phyloP scores from a whole-genome alignment of 1,140 invertebrate species.

The Nephotettix cincticeps region DNA sequence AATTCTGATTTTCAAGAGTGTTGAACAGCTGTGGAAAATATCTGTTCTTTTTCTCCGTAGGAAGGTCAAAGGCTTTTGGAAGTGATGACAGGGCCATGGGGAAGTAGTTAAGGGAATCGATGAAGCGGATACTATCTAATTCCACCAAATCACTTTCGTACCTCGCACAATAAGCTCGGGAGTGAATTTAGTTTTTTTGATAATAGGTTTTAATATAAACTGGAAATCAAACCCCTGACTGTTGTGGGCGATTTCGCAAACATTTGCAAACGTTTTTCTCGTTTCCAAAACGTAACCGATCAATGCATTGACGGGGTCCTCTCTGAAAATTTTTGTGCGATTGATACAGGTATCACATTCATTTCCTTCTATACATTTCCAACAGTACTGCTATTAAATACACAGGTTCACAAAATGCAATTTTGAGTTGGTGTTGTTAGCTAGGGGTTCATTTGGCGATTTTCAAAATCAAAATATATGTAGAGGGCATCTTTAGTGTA shows the following conservation, averaged over 20 bases:
- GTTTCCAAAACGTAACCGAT: slow-evolving; percentile 1
- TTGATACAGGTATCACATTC: not conserved
- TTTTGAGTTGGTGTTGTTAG: not conserved
- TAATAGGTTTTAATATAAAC: slow-evolving; percentile 39
- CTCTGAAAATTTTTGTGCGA: not conserved
- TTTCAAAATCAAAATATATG: not conserved
- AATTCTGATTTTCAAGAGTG: slow-evolving; percentile 3
- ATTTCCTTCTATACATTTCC: not conserved
- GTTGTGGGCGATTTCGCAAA: slow-evolving; percentile 36
- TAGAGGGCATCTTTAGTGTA: not conserved
- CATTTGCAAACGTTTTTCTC: slow-evolving; percentile 9
- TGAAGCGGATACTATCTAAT: slow-evolving; percentile 33
- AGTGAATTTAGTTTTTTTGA: slow-evolving; percentile 23
- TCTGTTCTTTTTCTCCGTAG: too few species aligned
- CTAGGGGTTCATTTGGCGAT: too few species aligned
- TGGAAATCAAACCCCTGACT: slow-evolving; percentile 37
- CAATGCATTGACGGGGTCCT: not conserved
- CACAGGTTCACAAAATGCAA: not conserved
- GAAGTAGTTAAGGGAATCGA: slow-evolving; percentile 43
- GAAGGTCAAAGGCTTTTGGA: slow-evolving; percentile 39
- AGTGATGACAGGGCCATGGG: slow-evolving; percentile 37
- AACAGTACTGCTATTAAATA: slow-evolving; percentile 1
- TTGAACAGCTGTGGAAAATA: slow-evolving; percentile 42
- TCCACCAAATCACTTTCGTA: slow-evolving; percentile 29
- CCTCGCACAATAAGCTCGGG: slow-evolving; percentile 36